A percentile compares a stretch with the other conserved stretches of the same genome.
These are phyloP conservation scores for Delichon dasypus DNA, from an alignment of 2,797 vertebrate genomes.

Conservation along the genomic window DNA sequence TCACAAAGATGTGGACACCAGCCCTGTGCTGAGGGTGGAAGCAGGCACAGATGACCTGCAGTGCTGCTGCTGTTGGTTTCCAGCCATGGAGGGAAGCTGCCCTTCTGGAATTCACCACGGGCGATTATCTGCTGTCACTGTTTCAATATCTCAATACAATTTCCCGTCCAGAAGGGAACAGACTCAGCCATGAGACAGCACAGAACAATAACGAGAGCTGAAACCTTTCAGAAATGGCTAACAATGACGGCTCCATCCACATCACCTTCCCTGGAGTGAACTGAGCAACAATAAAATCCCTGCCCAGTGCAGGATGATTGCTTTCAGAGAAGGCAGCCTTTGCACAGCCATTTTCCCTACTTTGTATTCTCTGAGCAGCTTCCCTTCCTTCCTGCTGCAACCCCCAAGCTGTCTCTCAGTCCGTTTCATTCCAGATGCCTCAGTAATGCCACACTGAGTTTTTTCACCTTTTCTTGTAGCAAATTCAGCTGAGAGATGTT, in stretches of 20 bases:
- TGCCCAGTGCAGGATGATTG: slow-evolving; percentile 41
- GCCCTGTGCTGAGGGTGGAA: not conserved
- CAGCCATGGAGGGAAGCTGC: slow-evolving; percentile 16
- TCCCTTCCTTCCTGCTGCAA: not conserved
- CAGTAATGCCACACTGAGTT: not conserved
- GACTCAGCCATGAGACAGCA: slow-evolving; percentile 47
- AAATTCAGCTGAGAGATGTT: not conserved
- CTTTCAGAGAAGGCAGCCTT: slow-evolving; percentile 58
- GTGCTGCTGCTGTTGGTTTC: slow-evolving; percentile 8
- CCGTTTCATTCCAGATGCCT: slow-evolving; percentile 2
- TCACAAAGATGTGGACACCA: not conserved
- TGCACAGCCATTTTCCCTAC: slow-evolving; percentile 53
- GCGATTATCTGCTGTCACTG: slow-evolving; percentile 66
- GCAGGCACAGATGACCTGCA: slow-evolving; percentile 23
- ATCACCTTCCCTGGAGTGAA: slow-evolving; percentile 43
- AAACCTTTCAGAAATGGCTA: slow-evolving; percentile 48
- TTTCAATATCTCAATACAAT: slow-evolving; percentile 68
- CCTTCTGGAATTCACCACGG: slow-evolving; percentile 41
- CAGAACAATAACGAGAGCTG: slow-evolving; percentile 63
- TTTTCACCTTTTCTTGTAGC: not conserved
- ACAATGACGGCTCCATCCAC: slow-evolving; percentile 66
- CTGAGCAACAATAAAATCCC: slow-evolving; percentile 65
- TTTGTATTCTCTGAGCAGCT: slow-evolving; percentile 27
- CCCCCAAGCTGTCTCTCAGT: slow-evolving; percentile 2
- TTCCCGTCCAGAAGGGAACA: slow-evolving; percentile 42